Conservation (phyloP, 2,888 invertebrate genomes). For the Tuberolachnus salignus region DNA sequence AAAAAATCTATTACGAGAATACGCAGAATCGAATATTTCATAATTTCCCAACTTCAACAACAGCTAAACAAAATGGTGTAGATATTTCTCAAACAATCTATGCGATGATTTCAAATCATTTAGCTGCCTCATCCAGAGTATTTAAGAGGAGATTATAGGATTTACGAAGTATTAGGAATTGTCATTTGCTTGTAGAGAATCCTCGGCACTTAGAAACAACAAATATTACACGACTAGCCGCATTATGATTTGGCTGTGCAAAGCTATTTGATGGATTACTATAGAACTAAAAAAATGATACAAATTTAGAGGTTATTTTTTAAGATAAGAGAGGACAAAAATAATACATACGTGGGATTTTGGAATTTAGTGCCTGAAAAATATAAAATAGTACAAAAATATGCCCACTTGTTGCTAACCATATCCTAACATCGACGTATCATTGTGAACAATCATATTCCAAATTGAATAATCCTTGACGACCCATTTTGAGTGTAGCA, state of each 20-base stretch:
- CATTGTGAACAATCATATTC: too few relatives aligned
- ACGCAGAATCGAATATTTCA: background rate
- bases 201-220: slow-evolving; percentile 22
- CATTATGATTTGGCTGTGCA: background rate
- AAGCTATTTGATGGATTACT: too few relatives aligned
- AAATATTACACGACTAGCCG: background rate
- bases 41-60: background rate
- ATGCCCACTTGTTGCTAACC: too few relatives aligned
- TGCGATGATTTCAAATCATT: background rate
- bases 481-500: too few relatives aligned
- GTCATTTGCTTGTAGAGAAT: background rate
- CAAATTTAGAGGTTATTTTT: too few relatives aligned
- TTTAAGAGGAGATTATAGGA: background rate
- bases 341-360: too few relatives aligned
- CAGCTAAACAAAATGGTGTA: background rate
- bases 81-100: background rate
- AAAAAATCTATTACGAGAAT: background rate
- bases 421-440: too few relatives aligned
- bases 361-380: too few relatives aligned
- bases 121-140: background rate
- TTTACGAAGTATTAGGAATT: slow-evolving; percentile 1
- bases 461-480: too few relatives aligned
- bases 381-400: too few relatives aligned
- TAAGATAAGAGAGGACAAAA: too few relatives aligned
- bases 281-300: too few relatives aligned